phyloP scores from a whole-genome alignment of 1,140 invertebrate species.

The Saccostrea glomerata region DNA sequence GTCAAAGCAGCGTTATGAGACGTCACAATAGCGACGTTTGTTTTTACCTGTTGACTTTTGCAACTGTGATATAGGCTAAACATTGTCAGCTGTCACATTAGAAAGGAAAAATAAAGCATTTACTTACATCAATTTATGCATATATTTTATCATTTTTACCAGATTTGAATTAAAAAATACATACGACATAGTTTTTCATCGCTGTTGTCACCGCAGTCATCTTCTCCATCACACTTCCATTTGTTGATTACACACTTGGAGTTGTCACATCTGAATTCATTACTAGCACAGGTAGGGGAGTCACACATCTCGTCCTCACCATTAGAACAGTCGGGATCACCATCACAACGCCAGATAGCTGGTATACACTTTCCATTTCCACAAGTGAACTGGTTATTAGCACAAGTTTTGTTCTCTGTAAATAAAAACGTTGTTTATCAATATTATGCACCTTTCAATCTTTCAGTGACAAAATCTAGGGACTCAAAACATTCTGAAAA shows the following conservation, averaged over 20 bases:
- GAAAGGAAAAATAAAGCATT: background rate
- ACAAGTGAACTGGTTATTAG: conserved; percentile 30
- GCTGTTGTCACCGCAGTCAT: conserved; percentile 95
- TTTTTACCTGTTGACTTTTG: no score
- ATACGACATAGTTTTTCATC: conserved; percentile 75
- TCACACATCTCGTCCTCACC: conserved; percentile 82
- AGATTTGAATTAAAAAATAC: background rate
- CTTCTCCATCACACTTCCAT: conserved; percentile 94
- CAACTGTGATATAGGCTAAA: no score
- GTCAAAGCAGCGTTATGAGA: no score
- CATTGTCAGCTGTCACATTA: background rate
- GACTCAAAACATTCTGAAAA: background rate
- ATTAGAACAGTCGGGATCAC: conserved; percentile 75
- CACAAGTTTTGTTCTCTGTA: conserved; percentile 47
- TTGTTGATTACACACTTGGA: conserved; percentile 93
- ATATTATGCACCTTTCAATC: no score
- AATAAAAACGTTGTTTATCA: background rate
- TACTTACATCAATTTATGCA: no score
- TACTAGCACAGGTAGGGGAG: conserved; percentile 58
- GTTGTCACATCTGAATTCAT: conserved; percentile 54
- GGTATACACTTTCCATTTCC: no score
- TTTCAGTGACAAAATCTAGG: conserved; percentile 10
- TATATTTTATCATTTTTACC: no score
- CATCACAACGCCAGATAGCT: conserved; percentile 56
- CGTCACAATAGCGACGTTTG: no score